Conservation (phyloP, 2,113 vertebrate genomes). For the Montifringilla adamsi region DNA sequence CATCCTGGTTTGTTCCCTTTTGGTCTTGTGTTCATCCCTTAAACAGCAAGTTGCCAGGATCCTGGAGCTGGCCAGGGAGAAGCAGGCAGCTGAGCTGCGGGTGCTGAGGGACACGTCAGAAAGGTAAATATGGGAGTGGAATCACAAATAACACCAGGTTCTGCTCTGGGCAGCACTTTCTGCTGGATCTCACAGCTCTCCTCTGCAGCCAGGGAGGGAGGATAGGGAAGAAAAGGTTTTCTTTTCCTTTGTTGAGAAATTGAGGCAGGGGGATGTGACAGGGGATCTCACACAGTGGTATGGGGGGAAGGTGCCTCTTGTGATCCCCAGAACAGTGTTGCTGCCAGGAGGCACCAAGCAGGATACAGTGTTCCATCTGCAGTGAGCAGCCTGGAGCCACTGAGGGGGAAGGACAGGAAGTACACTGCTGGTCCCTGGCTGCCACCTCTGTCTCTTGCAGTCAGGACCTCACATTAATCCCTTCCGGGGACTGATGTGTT, state of each 20-base stretch:
- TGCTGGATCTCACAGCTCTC: not conserved
- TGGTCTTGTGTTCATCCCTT: not conserved
- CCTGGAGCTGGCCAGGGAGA: constrained; percentile 86
- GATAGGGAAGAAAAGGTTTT: not conserved
- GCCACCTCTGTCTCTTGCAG: not conserved
- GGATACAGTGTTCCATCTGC: not conserved
- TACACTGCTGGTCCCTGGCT: not conserved
- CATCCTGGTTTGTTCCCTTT: not conserved
- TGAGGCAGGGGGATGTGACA: not conserved
- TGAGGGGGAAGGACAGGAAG: not conserved
- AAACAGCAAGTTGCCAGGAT: constrained; percentile 86
- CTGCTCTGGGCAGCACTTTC: not conserved
- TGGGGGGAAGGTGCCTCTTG: not conserved
- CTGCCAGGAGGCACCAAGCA: not conserved
- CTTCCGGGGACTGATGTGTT: not conserved
- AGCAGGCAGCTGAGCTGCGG: constrained; percentile 82
- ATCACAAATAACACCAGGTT: not conserved
- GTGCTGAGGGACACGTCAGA: constrained; percentile 75
- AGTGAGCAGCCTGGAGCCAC: not conserved
- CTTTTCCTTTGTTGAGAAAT: not conserved
- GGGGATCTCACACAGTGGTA: not conserved
- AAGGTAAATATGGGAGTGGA: constrained; percentile 66
- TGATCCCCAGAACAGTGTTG: not conserved
- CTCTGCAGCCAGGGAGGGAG: not conserved
- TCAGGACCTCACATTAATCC: not conserved